Conservation (phyloP, 2,113 vertebrate species). For the Hyperopisus bebe region DNA sequence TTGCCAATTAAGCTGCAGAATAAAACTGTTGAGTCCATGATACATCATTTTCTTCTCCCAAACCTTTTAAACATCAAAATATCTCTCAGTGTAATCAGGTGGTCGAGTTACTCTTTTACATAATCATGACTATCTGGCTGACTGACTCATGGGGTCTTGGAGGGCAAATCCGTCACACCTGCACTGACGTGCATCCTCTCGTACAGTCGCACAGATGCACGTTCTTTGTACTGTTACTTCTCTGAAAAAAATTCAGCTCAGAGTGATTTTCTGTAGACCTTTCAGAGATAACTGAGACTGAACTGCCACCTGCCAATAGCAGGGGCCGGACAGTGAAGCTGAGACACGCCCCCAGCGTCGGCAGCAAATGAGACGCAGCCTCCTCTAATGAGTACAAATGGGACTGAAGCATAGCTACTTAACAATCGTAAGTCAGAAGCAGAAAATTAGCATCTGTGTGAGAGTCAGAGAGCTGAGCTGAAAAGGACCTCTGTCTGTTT, state of each 20-base stretch:
- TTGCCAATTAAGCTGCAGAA: background rate
- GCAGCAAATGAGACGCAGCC: conserved; percentile 21
- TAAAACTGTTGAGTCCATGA: background rate
- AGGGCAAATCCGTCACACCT: background rate
- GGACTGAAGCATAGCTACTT: conserved; percentile 22
- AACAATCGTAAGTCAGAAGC: conserved; percentile 1
- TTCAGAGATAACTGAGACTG: background rate
- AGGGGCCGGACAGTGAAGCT: conserved; percentile 26
- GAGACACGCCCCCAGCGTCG: conserved; percentile 3
- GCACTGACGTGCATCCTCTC: background rate
- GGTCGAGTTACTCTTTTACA: background rate
- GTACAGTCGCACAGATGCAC: background rate
- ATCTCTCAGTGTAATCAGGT: background rate
- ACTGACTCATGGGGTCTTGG: background rate
- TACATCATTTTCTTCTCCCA: background rate
- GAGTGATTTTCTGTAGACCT: background rate
- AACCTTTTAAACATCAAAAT: background rate
- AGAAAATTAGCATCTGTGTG: background rate
- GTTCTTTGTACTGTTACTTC: background rate
- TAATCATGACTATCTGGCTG: background rate
- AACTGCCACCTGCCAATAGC: background rate
- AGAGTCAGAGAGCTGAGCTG: background rate
- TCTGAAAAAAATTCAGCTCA: background rate
- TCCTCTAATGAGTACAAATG: conserved; percentile 39
- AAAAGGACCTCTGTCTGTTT: background rate